phyloP scores from a whole-genome alignment of 2,113 vertebrate genomes.

The Engraulis encrasicolus region DNA sequence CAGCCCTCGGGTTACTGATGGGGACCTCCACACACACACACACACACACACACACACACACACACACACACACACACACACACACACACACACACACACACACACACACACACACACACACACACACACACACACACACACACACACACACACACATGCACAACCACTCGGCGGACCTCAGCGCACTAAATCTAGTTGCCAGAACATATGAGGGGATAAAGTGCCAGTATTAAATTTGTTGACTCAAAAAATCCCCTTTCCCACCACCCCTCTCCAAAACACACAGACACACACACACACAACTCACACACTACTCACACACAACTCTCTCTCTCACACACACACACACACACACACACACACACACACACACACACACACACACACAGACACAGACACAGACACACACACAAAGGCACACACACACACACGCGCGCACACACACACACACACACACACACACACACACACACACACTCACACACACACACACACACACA shows the following conservation, averaged over 20 bases:
- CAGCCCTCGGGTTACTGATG: too few species aligned
- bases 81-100: too few species aligned
- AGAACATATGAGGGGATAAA: slow-evolving; percentile 77
- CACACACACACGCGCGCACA: background rate
- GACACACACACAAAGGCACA: background rate
- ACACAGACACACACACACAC: background rate
- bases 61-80: too few species aligned
- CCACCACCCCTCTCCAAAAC: slow-evolving; percentile 55
- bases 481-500: background rate
- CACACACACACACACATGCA: too few species aligned
- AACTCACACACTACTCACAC: too few species aligned
- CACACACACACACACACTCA: background rate
- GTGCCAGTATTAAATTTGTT: slow-evolving; percentile 78
- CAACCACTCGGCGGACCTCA: slow-evolving; percentile 65
- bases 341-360: background rate
- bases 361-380: too few species aligned
- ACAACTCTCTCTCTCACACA: too few species aligned
- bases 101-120: too few species aligned
- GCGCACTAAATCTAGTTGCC: slow-evolving; percentile 72
- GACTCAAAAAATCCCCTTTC: slow-evolving; percentile 77
- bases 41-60: too few species aligned
- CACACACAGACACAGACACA: background rate
- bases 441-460: too few species aligned
- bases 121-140: too few species aligned
- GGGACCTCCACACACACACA: too few species aligned